phyloP scores from a whole-genome alignment of 2,113 vertebrate species.

The Platysteira castanea region DNA sequence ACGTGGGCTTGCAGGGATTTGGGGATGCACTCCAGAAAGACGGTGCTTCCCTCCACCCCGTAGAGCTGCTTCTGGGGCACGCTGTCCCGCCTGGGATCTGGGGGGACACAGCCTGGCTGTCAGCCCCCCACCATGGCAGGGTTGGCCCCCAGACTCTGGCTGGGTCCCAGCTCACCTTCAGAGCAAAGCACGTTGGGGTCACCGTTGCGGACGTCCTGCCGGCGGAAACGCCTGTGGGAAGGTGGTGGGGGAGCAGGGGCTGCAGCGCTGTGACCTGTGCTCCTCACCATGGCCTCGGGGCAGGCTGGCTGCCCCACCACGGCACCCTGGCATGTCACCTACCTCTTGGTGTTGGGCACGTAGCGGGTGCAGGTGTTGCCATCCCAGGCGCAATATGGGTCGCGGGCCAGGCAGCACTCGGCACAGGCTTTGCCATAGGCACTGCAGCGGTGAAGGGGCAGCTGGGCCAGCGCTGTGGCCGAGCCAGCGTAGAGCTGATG shows the following conservation, averaged over 20 bases:
- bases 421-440: slow-evolving; percentile 92
- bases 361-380: slow-evolving; percentile 90
- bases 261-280: accelerated
- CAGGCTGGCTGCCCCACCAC: background rate
- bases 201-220: slow-evolving; percentile 92
- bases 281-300: accelerated
- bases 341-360: slow-evolving; percentile 91
- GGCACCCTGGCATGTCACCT: background rate
- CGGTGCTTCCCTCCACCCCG: slow-evolving; percentile 90
- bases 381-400: slow-evolving; percentile 97
- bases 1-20: slow-evolving; percentile 89
- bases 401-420: slow-evolving; percentile 95
- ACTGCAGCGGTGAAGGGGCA: slow-evolving; percentile 89
- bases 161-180: slow-evolving; percentile 74
- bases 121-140: background rate
- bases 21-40: slow-evolving; percentile 93
- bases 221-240: slow-evolving; percentile 83
- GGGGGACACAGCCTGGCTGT: background rate
- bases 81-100: slow-evolving; percentile 79
- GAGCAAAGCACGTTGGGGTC: slow-evolving; percentile 92
- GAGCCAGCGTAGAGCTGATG: slow-evolving; percentile 94
- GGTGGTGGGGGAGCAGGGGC: background rate
- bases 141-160: accelerated
- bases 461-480: slow-evolving; percentile 81
- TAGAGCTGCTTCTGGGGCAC: slow-evolving; percentile 85